Percentiles rank a stretch among this genome's conserved stretches.
Evolutionary conservation across 1,140 invertebrate genomes (phyloP).

Genomic region (Diabrotica undecimpunctata): DNA sequence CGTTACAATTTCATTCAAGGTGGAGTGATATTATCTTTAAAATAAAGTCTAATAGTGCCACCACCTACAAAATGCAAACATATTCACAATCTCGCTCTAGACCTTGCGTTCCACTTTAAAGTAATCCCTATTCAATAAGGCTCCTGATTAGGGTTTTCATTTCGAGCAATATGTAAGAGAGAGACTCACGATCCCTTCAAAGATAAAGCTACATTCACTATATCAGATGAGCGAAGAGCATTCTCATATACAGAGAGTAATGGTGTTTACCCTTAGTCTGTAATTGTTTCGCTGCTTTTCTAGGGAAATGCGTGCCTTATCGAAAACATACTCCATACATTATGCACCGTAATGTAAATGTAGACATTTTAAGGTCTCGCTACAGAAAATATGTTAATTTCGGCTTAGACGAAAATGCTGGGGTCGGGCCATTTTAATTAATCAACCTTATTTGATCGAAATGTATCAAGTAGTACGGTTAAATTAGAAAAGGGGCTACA

Average conservation of each 20-base stretch:
- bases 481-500: background rate
- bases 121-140: too few species aligned
- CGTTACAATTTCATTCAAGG: too few species aligned
- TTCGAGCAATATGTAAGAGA: too few species aligned
- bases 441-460: conserved; percentile 9
- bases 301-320: conserved; percentile 7
- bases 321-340: conserved; percentile 5
- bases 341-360: conserved; percentile 15
- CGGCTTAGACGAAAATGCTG: conserved; percentile 3
- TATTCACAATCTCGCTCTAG: too few species aligned
- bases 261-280: background rate
- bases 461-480: conserved; percentile 3
- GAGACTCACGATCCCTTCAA: too few species aligned
- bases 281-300: conserved; percentile 5
- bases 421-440: conserved; percentile 11
- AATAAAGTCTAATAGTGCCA: too few species aligned
- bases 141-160: too few species aligned
- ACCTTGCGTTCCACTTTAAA: too few species aligned
- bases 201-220: too few species aligned
- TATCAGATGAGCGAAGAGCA: too few species aligned
- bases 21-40: too few species aligned
- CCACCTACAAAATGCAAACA: too few species aligned
- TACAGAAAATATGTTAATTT: conserved; percentile 17
- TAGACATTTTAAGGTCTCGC: conserved; percentile 12
- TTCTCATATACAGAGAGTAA: background rate